Evolutionary conservation across 2,888 invertebrate genomes (phyloP).

Genomic region (Pseudoips prasinana): DNA sequence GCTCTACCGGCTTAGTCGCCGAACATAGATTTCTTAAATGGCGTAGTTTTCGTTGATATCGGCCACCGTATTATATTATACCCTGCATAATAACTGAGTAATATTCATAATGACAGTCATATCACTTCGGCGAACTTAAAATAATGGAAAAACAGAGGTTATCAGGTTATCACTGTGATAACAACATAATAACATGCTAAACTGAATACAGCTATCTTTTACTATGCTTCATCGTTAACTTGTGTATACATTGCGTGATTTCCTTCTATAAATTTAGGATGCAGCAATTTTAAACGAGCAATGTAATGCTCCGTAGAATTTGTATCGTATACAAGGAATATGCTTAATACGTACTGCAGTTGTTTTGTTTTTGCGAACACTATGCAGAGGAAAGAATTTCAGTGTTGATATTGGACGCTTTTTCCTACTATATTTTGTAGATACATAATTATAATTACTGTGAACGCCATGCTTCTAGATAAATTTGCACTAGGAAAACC

Average conservation of each 20-base stretch:
- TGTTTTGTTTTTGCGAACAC: conserved; percentile 12
- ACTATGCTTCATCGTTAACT: too few species aligned
- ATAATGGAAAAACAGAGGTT: conserved; percentile 28
- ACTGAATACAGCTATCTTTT: background rate
- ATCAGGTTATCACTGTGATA: conserved; percentile 24
- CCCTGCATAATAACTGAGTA: conserved; percentile 5
- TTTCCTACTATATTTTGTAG: too few species aligned
- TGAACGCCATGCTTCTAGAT: too few species aligned
- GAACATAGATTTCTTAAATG: too few species aligned
- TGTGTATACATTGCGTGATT: conserved; percentile 9
- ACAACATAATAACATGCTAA: conserved; percentile 16
- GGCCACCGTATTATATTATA: too few species aligned
- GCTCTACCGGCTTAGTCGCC: too few species aligned
- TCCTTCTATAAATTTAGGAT: fast-evolving
- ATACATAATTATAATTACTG: too few species aligned
- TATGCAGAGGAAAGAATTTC: conserved; percentile 5
- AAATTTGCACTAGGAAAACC: too few species aligned
- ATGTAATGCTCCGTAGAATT: background rate
- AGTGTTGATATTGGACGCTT: background rate
- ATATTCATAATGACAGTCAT: conserved; percentile 17
- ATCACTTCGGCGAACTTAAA: conserved; percentile 24
- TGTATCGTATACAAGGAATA: background rate
- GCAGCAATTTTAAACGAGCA: background rate
- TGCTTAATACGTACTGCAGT: background rate
- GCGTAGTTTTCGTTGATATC: too few species aligned